Evolutionary conservation across 2,797 vertebrate genomes (phyloP).

Genomic region (Falco cherrug): DNA sequence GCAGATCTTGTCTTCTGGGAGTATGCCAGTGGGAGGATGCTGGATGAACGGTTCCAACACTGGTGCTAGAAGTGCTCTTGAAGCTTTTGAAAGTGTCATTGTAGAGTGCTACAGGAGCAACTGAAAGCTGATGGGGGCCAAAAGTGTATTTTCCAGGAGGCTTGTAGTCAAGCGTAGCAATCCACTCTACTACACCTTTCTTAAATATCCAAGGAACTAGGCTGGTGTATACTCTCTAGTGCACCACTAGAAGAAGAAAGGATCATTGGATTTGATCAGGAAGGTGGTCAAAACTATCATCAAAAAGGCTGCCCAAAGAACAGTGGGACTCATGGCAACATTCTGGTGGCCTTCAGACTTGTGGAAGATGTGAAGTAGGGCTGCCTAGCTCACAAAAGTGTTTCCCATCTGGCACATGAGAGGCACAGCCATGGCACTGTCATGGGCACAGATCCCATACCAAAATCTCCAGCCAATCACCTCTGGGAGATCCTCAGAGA

Average conservation of each 20-base stretch:
- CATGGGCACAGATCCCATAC: neutral
- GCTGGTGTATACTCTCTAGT: neutral
- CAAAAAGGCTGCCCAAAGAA: neutral
- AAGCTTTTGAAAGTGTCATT: neutral
- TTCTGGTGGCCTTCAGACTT: neutral
- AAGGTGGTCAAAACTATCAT: neutral
- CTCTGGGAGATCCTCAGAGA: neutral
- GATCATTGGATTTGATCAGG: neutral
- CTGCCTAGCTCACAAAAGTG: neutral
- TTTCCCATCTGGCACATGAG: neutral
- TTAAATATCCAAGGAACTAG: neutral
- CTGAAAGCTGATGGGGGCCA: neutral
- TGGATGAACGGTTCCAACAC: neutral
- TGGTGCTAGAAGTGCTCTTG: neutral
- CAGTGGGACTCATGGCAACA: neutral
- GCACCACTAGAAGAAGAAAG: neutral
- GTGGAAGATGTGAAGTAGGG: neutral
- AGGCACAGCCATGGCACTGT: rapidly evolving
- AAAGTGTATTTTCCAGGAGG: neutral
- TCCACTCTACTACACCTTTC: neutral
- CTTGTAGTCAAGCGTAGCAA: neutral
- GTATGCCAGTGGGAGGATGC: neutral
- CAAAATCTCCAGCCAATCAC: neutral
- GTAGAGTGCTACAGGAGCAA: neutral
- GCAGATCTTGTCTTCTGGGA: neutral